These are phyloP conservation scores for Pristionchus exspectatus DNA, from an alignment of 2,888 invertebrate species.

Conservation along the genomic window DNA sequence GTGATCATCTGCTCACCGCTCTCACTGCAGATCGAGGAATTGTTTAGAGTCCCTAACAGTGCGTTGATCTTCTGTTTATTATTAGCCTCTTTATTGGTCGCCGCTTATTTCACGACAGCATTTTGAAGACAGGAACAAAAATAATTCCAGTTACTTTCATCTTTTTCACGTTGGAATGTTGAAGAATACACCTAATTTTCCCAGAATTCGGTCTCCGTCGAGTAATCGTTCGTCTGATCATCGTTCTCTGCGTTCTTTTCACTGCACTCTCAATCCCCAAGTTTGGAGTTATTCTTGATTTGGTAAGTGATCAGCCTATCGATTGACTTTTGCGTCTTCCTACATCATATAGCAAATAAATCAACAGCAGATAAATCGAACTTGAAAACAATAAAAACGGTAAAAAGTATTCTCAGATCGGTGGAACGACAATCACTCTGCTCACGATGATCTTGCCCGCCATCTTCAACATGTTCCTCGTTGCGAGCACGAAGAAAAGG, in stretches of 20 bases:
- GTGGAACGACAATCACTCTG: slow-evolving; percentile 68
- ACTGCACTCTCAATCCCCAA: slow-evolving; percentile 65
- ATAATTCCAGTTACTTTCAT: too few relatives aligned
- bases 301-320: slow-evolving; percentile 54
- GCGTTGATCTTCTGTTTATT: neutral
- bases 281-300: slow-evolving; percentile 65
- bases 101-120: neutral
- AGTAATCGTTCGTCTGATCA: slow-evolving; percentile 60
- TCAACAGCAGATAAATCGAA: neutral
- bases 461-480: slow-evolving; percentile 67
- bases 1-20: slow-evolving; percentile 66
- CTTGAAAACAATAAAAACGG: too few relatives aligned
- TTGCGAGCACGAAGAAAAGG: slow-evolving; percentile 63
- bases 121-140: too few relatives aligned
- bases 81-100: neutral
- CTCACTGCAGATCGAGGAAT: slow-evolving; percentile 66
- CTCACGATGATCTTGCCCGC: slow-evolving; percentile 69
- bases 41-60: slow-evolving; percentile 65
- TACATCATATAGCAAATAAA: neutral
- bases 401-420: slow-evolving; percentile 58
- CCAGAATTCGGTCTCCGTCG: slow-evolving; percentile 67
- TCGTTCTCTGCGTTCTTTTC: slow-evolving; percentile 60
- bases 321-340: neutral
- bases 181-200: neutral
- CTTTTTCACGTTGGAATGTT: too few relatives aligned